Percentiles rank a stretch among this genome's conserved stretches.
Evolutionary conservation across 2,888 invertebrate genomes (phyloP).

Genomic region (Sinelater perroti): DNA sequence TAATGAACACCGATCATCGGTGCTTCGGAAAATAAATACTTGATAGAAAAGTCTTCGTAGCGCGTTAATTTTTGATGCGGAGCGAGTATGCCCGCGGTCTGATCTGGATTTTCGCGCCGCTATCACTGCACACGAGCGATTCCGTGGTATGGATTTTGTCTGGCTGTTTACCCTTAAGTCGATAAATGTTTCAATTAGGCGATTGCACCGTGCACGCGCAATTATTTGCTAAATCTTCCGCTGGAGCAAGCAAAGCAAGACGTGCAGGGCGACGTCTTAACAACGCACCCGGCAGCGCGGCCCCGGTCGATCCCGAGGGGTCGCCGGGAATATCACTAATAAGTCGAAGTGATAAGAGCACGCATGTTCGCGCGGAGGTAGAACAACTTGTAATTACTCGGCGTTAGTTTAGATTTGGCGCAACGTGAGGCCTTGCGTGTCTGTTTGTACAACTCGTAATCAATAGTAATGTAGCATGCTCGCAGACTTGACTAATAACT

Average conservation of each 20-base stretch:
- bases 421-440: conserved; percentile 55
- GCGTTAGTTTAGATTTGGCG: conserved; percentile 56
- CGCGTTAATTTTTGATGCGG: conserved; percentile 10
- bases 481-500: conserved; percentile 60
- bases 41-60: conserved; percentile 11
- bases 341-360: conserved; percentile 25
- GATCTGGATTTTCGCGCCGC: conserved; percentile 5
- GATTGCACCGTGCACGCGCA: no score
- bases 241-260: no score
- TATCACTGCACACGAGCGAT: not conserved
- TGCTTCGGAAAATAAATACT: conserved; percentile 15
- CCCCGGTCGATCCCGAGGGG: conserved; percentile 1
- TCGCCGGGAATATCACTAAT: conserved; percentile 29
- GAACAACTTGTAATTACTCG: conserved; percentile 52
- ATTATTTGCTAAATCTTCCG: no score
- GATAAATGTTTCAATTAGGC: no score
- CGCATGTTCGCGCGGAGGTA: conserved; percentile 35
- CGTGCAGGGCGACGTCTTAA: not conserved
- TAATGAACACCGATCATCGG: conserved; percentile 17
- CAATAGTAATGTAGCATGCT: conserved; percentile 59
- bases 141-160: conserved; percentile 9
- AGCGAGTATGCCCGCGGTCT: not conserved
- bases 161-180: conserved; percentile 1
- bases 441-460: conserved; percentile 55
- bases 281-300: not conserved